These are phyloP conservation scores for Trachelus troglodyta DNA, from an alignment of 2,888 invertebrate species.

Conservation along the genomic window DNA sequence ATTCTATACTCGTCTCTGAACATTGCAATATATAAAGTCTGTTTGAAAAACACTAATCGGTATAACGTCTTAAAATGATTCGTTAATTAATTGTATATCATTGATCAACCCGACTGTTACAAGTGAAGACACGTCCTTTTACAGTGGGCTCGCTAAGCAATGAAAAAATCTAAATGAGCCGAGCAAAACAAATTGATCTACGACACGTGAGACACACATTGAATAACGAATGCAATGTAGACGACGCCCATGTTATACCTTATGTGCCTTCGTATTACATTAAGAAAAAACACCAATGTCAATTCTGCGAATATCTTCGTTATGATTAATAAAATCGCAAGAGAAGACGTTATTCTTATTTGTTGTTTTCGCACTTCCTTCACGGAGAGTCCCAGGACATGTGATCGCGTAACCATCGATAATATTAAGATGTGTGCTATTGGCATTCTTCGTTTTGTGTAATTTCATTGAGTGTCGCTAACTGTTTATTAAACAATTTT, in stretches of 20 bases:
- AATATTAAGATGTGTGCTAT: background rate
- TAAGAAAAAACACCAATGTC: background rate
- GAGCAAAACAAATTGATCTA: background rate
- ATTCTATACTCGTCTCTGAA: background rate
- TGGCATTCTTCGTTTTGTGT: background rate
- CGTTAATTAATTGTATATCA: background rate
- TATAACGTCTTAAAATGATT: no score
- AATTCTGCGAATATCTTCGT: background rate
- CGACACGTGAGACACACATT: background rate
- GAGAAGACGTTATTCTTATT: background rate
- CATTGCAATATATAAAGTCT: background rate
- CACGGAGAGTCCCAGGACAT: background rate
- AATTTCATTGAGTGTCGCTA: background rate
- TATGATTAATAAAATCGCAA: background rate
- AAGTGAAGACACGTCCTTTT: background rate
- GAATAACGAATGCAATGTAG: background rate
- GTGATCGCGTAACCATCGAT: background rate
- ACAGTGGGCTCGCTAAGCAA: background rate
- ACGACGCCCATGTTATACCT: background rate
- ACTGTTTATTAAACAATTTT: background rate
- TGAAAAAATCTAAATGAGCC: background rate
- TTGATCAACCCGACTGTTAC: background rate
- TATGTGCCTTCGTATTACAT: background rate
- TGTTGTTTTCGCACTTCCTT: background rate
- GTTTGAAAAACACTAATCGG: background rate